phyloP scores from a whole-genome alignment of 2,113 vertebrate genomes.

The Crotalus viridis region DNA sequence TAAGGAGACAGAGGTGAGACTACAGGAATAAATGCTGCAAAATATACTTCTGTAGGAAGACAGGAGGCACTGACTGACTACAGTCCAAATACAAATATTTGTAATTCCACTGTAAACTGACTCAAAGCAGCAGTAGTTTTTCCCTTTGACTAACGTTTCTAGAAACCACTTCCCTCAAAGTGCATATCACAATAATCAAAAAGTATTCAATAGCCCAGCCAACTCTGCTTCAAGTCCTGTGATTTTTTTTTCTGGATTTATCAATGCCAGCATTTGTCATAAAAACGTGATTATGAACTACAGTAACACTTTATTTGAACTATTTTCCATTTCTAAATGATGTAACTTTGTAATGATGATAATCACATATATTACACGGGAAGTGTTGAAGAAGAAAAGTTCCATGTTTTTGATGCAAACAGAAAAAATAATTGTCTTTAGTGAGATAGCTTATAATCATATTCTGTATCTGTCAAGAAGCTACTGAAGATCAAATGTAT shows the following conservation, averaged over 20 bases:
- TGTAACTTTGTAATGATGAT: slow-evolving; percentile 33
- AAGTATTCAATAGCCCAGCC: slow-evolving; percentile 40
- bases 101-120: slow-evolving; percentile 58
- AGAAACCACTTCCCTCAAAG: slow-evolving; percentile 53
- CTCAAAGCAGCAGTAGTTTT: slow-evolving; percentile 50
- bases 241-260: slow-evolving; percentile 3
- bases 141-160: slow-evolving; percentile 62
- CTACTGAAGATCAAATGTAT: background rate
- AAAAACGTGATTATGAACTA: slow-evolving; percentile 14
- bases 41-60: background rate
- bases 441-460: background rate
- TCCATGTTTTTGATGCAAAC: background rate
- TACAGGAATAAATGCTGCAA: background rate
- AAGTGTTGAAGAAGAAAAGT: slow-evolving; percentile 27
- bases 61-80: background rate
- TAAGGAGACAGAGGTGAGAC: background rate
- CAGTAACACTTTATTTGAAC: slow-evolving; percentile 15
- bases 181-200: slow-evolving; percentile 47
- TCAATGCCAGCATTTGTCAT: slow-evolving; percentile 39
- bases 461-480: background rate
- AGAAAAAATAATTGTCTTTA: background rate
- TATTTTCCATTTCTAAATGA: slow-evolving; percentile 37
- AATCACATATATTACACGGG: slow-evolving; percentile 23
- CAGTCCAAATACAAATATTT: slow-evolving; percentile 50
- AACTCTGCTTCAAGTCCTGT: background rate